These are phyloP conservation scores for Mythimna pallens DNA, from an alignment of 2,888 invertebrate species.

Conservation along the genomic window DNA sequence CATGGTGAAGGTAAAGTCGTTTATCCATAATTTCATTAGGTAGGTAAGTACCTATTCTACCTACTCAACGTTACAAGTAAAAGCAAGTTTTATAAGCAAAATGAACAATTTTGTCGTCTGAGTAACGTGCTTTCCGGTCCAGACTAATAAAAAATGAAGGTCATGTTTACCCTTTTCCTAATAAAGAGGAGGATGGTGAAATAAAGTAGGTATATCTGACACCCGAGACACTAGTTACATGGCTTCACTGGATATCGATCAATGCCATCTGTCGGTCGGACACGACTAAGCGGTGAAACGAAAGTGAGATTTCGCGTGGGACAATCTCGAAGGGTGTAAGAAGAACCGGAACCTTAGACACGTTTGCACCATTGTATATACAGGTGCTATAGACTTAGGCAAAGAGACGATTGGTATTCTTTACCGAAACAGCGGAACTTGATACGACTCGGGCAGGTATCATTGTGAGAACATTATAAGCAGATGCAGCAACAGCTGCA, in stretches of 20 bases:
- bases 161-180: constrained; percentile 9
- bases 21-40: no score
- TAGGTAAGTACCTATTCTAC: no score
- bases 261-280: constrained; percentile 43
- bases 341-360: background rate
- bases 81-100: no score
- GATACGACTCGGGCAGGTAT: background rate
- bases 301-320: background rate
- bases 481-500: background rate
- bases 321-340: background rate
- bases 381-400: background rate
- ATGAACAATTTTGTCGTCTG: no score
- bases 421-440: background rate
- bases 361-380: constrained; percentile 8
- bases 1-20: no score
- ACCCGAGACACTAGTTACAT: constrained; percentile 12
- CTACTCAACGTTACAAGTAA: no score
- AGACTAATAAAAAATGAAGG: background rate
- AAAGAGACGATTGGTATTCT: background rate
- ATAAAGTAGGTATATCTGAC: background rate
- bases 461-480: background rate
- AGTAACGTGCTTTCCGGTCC: no score
- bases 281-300: background rate
- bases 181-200: constrained; percentile 1
- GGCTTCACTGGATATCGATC: constrained; percentile 35